Conservation (phyloP, 2,113 vertebrate species). For the Thalassoma bifasciatum region DNA sequence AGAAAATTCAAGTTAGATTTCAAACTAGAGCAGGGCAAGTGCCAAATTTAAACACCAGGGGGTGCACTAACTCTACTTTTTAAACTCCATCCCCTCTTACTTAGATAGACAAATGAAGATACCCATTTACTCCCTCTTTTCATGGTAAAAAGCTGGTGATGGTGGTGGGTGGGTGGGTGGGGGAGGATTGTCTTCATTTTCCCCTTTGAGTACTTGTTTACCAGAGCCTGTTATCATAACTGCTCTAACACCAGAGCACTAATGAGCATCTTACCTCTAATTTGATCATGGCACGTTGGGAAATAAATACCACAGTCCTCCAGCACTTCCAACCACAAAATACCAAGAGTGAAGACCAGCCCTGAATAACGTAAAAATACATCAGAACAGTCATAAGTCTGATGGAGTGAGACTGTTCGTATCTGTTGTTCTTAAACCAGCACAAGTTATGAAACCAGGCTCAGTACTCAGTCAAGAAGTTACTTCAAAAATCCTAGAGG, state of each 20-base stretch:
- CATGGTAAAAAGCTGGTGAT: background rate
- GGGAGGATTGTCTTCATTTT: background rate
- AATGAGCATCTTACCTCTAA: slow-evolving; percentile 57
- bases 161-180: too few species aligned
- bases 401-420: background rate
- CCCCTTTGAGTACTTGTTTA: slow-evolving; percentile 22
- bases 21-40: background rate
- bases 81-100: background rate
- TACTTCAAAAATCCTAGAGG: background rate
- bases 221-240: slow-evolving; percentile 41
- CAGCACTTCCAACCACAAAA: slow-evolving; percentile 29
- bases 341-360: background rate
- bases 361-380: slow-evolving; percentile 20
- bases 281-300: slow-evolving; percentile 52
- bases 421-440: background rate
- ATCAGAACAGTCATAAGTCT: background rate
- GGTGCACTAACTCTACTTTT: slow-evolving; percentile 21
- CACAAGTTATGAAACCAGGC: background rate
- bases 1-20: background rate
- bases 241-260: slow-evolving; percentile 47
- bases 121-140: too few species aligned
- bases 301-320: slow-evolving; percentile 47
- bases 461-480: background rate
- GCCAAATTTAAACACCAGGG: slow-evolving; percentile 33
- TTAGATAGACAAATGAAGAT: background rate